These are phyloP conservation scores for Xestoiulus laeticollis DNA, from an alignment of 2,888 invertebrate genomes.

Conservation along the genomic window DNA sequence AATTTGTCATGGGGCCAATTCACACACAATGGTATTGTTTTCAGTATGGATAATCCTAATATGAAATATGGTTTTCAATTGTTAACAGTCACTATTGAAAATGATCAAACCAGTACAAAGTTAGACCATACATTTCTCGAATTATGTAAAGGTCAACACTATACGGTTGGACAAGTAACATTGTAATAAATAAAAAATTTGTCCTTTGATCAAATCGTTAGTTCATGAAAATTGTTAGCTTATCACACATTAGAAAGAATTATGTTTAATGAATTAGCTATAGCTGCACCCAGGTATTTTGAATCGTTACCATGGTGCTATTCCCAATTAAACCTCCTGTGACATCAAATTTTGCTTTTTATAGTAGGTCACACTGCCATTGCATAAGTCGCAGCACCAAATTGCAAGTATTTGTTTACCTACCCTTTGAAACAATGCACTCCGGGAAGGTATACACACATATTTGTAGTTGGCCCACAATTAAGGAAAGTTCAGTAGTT, in stretches of 20 bases:
- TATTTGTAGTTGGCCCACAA: background rate
- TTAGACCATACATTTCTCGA: background rate
- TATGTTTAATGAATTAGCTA: no score
- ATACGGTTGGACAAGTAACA: background rate
- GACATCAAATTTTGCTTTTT: background rate
- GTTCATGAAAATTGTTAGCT: no score
- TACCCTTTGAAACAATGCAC: slow-evolving; percentile 1
- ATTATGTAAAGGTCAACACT: background rate
- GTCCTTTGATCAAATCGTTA: no score
- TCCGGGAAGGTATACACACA: background rate
- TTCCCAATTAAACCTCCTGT: background rate
- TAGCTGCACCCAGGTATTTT: no score
- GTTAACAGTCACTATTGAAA: background rate
- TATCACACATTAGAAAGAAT: no score
- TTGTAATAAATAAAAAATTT: no score
- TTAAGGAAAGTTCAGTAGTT: background rate
- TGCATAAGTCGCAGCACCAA: background rate
- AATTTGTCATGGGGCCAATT: background rate
- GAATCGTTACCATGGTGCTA: background rate
- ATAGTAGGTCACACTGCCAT: background rate
- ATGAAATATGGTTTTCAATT: background rate
- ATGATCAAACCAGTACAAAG: background rate
- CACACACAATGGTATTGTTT: background rate
- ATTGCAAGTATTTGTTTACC: background rate
- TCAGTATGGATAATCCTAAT: background rate